Percentiles rank a stretch among this genome's conserved stretches.
Conservation (phyloP, 1,140 invertebrate genomes). For the Propsilocerus akamusi region DNA sequence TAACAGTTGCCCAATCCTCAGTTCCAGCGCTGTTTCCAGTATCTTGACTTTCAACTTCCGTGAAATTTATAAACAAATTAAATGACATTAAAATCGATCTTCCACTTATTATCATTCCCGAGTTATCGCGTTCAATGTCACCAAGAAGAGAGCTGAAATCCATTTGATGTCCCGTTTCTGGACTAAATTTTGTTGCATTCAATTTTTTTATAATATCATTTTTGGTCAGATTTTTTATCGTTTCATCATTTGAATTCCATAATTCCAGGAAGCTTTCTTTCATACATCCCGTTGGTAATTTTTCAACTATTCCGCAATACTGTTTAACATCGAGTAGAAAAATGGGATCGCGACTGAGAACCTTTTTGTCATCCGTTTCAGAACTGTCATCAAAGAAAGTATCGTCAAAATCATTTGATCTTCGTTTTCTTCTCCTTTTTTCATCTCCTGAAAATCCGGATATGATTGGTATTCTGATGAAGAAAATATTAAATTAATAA, state of each 20-base stretch:
- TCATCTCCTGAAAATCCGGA: too few relatives aligned
- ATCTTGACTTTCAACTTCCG: constrained; percentile 37
- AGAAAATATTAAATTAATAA: neutral
- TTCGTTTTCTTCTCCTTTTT: too few relatives aligned
- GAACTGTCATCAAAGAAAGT: too few relatives aligned
- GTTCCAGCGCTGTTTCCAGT: constrained; percentile 48
- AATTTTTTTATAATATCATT: constrained; percentile 39
- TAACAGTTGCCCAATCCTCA: constrained; percentile 40
- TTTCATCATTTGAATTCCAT: constrained; percentile 38
- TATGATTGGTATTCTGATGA: neutral
- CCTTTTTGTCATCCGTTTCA: too few relatives aligned
- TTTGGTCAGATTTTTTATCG: constrained; percentile 33
- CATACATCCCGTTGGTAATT: constrained; percentile 35
- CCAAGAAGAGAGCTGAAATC: constrained; percentile 45
- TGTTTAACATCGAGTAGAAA: constrained; percentile 28
- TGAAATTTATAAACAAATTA: constrained; percentile 46
- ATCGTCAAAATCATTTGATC: too few relatives aligned
- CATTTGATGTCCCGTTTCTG: constrained; percentile 38
- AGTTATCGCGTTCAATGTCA: constrained; percentile 32
- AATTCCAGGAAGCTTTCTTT: constrained; percentile 46
- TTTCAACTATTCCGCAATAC: constrained; percentile 37
- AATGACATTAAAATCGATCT: constrained; percentile 38
- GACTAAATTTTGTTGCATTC: constrained; percentile 37
- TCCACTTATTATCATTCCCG: constrained; percentile 41
- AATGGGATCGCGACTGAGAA: too few relatives aligned